Conservation (phyloP, 2,113 vertebrate genomes). For the Triplophysa dalaica region DNA sequence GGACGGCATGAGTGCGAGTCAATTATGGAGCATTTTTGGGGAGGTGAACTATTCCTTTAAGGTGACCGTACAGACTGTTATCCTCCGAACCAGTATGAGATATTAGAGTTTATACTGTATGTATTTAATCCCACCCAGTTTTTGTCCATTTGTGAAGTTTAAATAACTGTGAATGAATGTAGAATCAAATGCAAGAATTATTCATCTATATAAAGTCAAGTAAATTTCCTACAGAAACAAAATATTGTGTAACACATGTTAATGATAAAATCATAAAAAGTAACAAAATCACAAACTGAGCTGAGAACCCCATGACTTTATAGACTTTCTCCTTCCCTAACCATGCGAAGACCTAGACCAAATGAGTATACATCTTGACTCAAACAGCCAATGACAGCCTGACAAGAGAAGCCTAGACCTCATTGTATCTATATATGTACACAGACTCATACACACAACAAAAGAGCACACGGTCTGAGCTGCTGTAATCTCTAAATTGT, state of each 20-base stretch:
- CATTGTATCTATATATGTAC: constrained; percentile 23
- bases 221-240: neutral
- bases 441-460: constrained; percentile 34
- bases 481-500: constrained; percentile 52
- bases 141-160: neutral
- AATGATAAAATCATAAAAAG: too few relatives aligned
- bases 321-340: too few relatives aligned
- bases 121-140: neutral
- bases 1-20: too few relatives aligned
- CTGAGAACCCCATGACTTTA: neutral
- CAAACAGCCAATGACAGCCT: constrained; percentile 33
- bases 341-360: neutral
- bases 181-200: too few relatives aligned
- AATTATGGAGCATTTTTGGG: too few relatives aligned
- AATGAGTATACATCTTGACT: neutral
- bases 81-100: too few relatives aligned
- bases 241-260: neutral
- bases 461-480: constrained; percentile 43
- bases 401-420: constrained; percentile 25
- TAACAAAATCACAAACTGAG: neutral
- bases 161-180: neutral
- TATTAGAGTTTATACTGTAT: neutral
- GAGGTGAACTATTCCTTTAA: too few relatives aligned
- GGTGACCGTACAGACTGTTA: too few relatives aligned
- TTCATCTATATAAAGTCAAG: neutral